Conservation (phyloP, 1,140 invertebrate genomes). For the Grapholita molesta region DNA sequence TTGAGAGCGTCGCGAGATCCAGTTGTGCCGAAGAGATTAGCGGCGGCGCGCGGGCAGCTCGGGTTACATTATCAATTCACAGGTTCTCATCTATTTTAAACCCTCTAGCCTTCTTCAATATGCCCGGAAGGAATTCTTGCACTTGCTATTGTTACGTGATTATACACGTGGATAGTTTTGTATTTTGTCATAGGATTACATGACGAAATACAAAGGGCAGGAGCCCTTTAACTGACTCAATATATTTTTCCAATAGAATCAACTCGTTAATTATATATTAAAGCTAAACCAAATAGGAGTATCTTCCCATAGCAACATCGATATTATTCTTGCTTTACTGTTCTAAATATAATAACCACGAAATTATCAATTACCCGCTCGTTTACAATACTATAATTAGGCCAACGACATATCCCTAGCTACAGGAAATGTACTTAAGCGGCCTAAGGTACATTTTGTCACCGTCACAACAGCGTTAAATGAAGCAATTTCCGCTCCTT, state of each 20-base stretch:
- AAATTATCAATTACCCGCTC: conserved; percentile 14
- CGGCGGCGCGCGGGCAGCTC: conserved; percentile 24
- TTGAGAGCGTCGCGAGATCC: conserved; percentile 25
- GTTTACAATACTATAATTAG: conserved; percentile 12
- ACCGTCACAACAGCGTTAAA: conserved; percentile 16
- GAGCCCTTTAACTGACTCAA: no score
- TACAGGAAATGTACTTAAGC: conserved; percentile 14
- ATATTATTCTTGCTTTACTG: neutral
- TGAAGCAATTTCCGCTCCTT: conserved; percentile 16
- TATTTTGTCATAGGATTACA: no score
- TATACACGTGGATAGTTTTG: no score
- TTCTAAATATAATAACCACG: neutral
- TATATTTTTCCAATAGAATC: no score
- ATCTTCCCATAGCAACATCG: neutral
- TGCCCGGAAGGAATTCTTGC: neutral
- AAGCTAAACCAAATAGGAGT: no score
- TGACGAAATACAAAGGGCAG: no score
- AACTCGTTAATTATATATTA: no score
- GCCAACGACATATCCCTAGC: conserved; percentile 9
- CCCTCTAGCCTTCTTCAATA: neutral
- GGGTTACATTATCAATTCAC: conserved; percentile 45
- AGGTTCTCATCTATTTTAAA: conserved; percentile 31
- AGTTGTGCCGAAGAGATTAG: conserved; percentile 33
- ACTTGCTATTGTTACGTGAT: neutral
- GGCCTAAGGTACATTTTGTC: conserved; percentile 16